These are phyloP conservation scores for Ceratina australensis DNA, from an alignment of 1,140 invertebrate genomes.

Conservation along the genomic window DNA sequence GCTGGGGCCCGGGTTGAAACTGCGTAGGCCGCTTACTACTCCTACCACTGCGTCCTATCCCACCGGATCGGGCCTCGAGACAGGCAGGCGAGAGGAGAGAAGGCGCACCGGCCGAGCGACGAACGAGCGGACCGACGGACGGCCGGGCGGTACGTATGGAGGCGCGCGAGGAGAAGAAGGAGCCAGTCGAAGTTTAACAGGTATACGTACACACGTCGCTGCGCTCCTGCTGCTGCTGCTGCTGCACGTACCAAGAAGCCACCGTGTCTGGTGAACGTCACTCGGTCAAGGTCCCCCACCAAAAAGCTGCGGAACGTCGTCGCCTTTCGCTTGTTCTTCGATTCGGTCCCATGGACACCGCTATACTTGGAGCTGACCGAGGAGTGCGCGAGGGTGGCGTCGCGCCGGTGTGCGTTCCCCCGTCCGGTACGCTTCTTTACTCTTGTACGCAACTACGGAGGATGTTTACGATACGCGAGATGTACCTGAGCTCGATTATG, in stretches of 20 bases:
- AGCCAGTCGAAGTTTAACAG: constrained; percentile 46
- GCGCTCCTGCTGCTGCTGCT: constrained; percentile 23
- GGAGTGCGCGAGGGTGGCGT: constrained; percentile 42
- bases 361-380: constrained; percentile 67
- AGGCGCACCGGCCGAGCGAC: constrained; percentile 24
- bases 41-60: constrained; percentile 72
- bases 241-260: constrained; percentile 7
- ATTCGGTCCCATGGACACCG: constrained; percentile 60
- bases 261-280: constrained; percentile 60
- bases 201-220: constrained; percentile 43
- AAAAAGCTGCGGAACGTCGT: constrained; percentile 62
- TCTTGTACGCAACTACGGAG: not conserved
- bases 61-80: constrained; percentile 49
- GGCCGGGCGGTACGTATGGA: constrained; percentile 21
- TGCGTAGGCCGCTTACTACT: constrained; percentile 77
- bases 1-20: constrained; percentile 74
- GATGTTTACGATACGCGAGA: not conserved
- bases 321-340: not conserved
- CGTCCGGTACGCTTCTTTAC: not conserved
- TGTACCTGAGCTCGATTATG: not conserved
- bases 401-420: not conserved
- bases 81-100: constrained; percentile 42
- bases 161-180: not conserved
- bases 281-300: constrained; percentile 76
- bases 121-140: constrained; percentile 46